Percentiles rank a stretch among this genome's conserved stretches.
phyloP scores from a whole-genome alignment of 2,113 vertebrate species.

The Dicerorhinus sumatrensis region DNA sequence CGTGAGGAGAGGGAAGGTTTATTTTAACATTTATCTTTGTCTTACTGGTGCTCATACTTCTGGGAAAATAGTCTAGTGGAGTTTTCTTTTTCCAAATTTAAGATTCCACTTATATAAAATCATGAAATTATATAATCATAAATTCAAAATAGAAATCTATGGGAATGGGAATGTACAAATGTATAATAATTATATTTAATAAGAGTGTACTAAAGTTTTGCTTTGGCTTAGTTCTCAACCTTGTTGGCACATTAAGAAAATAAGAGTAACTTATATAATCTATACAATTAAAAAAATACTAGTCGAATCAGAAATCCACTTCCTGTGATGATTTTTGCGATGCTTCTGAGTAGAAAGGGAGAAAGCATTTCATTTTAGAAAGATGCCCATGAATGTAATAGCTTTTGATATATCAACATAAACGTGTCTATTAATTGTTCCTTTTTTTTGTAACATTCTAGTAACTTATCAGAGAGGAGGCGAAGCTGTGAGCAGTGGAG shows the following conservation, averaged over 20 bases:
- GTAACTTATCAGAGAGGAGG: slow-evolving; percentile 99
- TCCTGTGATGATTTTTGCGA: background rate
- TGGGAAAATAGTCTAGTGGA: background rate
- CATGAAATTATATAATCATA: background rate
- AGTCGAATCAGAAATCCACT: background rate
- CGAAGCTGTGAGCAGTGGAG: slow-evolving; percentile 97
- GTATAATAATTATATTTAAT: background rate
- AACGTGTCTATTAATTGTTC: slow-evolving; percentile 73
- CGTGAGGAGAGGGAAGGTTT: background rate
- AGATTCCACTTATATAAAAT: background rate
- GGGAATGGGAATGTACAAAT: background rate
- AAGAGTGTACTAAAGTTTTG: background rate
- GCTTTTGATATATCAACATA: slow-evolving; percentile 30
- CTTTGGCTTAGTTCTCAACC: background rate
- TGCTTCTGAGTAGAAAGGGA: background rate
- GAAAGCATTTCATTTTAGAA: background rate
- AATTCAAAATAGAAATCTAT: slow-evolving; percentile 22
- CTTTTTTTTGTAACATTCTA: slow-evolving; percentile 84
- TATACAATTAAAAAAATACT: background rate
- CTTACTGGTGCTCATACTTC: slow-evolving; percentile 4
- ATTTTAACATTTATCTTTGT: slow-evolving; percentile 42
- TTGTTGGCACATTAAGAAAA: background rate
- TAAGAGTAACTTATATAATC: background rate
- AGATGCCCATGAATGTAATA: slow-evolving; percentile 14
- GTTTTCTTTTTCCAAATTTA: background rate